phyloP scores from a whole-genome alignment of 2,797 vertebrate species.

The Falco columbarius region DNA sequence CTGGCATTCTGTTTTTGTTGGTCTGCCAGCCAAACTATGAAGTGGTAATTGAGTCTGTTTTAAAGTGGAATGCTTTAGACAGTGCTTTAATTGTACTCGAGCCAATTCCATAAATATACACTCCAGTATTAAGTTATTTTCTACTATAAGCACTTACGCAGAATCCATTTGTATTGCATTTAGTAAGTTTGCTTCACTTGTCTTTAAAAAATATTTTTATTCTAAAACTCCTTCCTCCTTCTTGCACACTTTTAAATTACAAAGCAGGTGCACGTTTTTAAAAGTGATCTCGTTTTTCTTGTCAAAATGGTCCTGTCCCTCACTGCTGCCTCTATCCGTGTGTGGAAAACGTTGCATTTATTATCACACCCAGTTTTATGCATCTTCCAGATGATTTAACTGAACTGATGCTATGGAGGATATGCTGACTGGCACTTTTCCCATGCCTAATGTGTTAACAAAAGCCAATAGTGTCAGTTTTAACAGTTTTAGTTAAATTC shows the following conservation, averaged over 20 bases:
- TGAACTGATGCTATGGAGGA: constrained; percentile 80
- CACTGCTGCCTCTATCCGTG: constrained; percentile 46
- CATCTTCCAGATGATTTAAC: constrained; percentile 84
- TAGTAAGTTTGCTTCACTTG: constrained; percentile 36
- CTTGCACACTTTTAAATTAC: not conserved
- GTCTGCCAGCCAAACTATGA: constrained; percentile 58
- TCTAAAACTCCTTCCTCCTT: not conserved
- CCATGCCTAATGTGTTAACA: constrained; percentile 89
- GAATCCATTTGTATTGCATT: constrained; percentile 1
- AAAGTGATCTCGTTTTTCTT: constrained; percentile 52
- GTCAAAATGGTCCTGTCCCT: constrained; percentile 68
- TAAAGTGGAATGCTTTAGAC: constrained; percentile 65
- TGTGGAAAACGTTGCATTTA: constrained; percentile 68
- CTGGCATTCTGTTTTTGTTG: constrained; percentile 64
- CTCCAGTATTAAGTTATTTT: constrained; percentile 42
- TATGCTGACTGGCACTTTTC: constrained; percentile 94
- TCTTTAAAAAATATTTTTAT: not conserved
- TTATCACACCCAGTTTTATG: constrained; percentile 78
- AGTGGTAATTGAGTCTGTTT: constrained; percentile 63
- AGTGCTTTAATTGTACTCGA: constrained; percentile 58
- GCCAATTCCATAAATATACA: constrained; percentile 38
- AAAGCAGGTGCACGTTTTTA: constrained; percentile 56
- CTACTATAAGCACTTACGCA: constrained; percentile 7
- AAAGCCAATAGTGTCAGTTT: constrained; percentile 92
- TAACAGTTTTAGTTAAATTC: constrained; percentile 89